Conservation (phyloP, 2,113 vertebrate species). For the Clarias gariepinus region DNA sequence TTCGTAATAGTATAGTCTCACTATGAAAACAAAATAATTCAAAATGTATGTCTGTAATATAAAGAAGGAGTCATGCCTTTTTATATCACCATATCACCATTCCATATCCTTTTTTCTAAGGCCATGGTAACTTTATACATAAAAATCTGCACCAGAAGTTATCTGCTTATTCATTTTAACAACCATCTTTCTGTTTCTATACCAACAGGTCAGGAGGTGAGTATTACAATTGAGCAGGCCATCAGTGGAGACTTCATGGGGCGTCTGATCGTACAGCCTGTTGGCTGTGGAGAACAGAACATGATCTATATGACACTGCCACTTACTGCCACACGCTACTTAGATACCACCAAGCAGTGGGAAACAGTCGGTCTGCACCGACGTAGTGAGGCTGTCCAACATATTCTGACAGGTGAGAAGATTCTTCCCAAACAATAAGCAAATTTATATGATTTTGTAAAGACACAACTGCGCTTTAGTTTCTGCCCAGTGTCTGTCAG, state of each 20-base stretch:
- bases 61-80: too few species aligned
- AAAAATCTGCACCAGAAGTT: background rate
- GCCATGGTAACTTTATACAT: background rate
- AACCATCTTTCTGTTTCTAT: background rate
- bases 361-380: constrained; percentile 47
- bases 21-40: too few species aligned
- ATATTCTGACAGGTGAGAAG: constrained; percentile 55
- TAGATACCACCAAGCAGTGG: constrained; percentile 63
- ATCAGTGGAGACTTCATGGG: constrained; percentile 50
- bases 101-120: background rate
- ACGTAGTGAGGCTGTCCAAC: constrained; percentile 52
- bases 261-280: constrained; percentile 48
- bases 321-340: constrained; percentile 57
- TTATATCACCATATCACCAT: too few species aligned
- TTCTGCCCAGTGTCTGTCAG: background rate
- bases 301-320: constrained; percentile 52
- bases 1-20: too few species aligned
- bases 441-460: background rate
- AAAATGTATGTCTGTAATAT: too few species aligned
- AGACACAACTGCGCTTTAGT: background rate
- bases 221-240: constrained; percentile 55
- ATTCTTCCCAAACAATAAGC: background rate
- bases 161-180: background rate
- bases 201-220: constrained; percentile 60
- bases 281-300: constrained; percentile 59